Conservation (phyloP, 2,797 vertebrate species). For the Fundulus diaphanus region DNA sequence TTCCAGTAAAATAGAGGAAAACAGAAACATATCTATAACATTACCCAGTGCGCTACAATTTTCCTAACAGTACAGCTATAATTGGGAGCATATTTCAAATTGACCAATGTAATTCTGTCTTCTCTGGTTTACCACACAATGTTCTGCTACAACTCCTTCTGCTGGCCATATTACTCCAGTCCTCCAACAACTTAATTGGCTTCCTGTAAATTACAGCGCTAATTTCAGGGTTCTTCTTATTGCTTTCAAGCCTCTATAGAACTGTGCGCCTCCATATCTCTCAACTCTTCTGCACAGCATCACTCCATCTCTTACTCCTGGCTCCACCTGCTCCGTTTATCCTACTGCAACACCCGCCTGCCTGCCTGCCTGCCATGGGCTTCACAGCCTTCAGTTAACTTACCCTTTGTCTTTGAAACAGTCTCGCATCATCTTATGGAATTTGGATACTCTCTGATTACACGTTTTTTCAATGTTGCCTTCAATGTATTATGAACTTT, state of each 20-base stretch:
- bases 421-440: not conserved
- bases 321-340: constrained; percentile 1
- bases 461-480: not conserved
- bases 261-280: not conserved
- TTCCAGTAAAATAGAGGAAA: not conserved
- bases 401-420: not conserved
- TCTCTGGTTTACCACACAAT: not conserved
- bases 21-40: not conserved
- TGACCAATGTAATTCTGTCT: not conserved
- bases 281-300: constrained; percentile 2
- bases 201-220: not conserved
- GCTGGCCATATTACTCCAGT: not conserved
- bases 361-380: not conserved
- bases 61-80: not conserved
- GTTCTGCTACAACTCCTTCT: not conserved
- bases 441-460: not conserved
- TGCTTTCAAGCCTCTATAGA: not conserved
- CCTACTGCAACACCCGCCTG: not conserved
- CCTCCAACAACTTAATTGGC: not conserved
- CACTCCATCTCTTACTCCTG: not conserved
- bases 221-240: not conserved
- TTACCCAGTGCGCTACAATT: no score
- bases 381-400: not conserved
- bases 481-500: not conserved
- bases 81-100: not conserved